Conservation (phyloP, 2,888 invertebrate genomes). For the Epistrophe grossulariae region DNA sequence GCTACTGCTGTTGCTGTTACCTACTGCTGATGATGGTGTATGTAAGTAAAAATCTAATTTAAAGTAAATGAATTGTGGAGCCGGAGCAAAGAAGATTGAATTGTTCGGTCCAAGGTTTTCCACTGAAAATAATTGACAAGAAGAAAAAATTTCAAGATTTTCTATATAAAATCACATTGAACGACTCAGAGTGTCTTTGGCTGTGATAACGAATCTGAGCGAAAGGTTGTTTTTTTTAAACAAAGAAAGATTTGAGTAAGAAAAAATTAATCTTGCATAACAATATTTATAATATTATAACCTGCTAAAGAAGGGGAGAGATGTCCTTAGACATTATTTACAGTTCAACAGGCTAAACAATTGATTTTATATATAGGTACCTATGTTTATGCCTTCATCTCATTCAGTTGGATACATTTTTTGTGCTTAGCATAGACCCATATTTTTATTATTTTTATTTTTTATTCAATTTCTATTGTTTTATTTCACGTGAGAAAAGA, state of each 20-base stretch:
- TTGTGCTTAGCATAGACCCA: background rate
- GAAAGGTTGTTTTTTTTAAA: background rate
- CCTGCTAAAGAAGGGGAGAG: background rate
- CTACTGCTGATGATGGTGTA: slow-evolving; percentile 6
- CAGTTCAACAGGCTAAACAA: slow-evolving; percentile 61
- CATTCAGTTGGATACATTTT: background rate
- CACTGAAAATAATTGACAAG: slow-evolving; percentile 12
- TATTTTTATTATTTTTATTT: background rate
- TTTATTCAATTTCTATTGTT: slow-evolving; percentile 35
- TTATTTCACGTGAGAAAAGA: slow-evolving; percentile 58
- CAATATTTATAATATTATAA: background rate
- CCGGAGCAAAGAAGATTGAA: slow-evolving; percentile 1
- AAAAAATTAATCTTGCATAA: slow-evolving; percentile 15
- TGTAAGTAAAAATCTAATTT: slow-evolving; percentile 36
- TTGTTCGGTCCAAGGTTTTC: slow-evolving; percentile 50
- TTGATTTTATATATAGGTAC: slow-evolving; percentile 27
- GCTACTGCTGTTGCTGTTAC: background rate
- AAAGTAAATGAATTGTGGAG: slow-evolving; percentile 23
- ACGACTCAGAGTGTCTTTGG: background rate
- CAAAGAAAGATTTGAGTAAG: background rate
- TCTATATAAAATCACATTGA: background rate
- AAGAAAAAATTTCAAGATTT: slow-evolving; percentile 8
- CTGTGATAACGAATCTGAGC: background rate
- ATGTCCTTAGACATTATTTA: slow-evolving; percentile 63
- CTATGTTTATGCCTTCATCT: no score